A percentile compares a stretch with the other conserved stretches of the same genome.
phyloP scores from a whole-genome alignment of 1,140 invertebrate genomes.

The Bombyx mandarina region DNA sequence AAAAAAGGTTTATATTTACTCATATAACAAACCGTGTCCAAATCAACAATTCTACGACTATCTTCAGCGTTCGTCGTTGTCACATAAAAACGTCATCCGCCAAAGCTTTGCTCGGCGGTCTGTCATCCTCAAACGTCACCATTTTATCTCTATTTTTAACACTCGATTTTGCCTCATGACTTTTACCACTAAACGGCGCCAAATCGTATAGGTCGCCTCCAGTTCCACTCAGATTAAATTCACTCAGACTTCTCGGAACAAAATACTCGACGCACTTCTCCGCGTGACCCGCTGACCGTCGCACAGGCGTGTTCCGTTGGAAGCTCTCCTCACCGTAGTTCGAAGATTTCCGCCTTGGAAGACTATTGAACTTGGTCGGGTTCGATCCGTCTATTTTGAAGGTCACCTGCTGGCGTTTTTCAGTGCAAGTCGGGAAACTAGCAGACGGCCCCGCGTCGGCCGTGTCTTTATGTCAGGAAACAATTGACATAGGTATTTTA shows the following conservation, averaged over 20 bases:
- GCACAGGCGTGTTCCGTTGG: conserved; percentile 75
- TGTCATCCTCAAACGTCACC: conserved; percentile 86
- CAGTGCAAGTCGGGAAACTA: conserved; percentile 24
- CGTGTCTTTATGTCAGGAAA: conserved; percentile 76
- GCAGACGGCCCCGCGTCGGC: conserved; percentile 44
- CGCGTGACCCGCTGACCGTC: conserved; percentile 75
- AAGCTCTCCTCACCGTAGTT: conserved; percentile 67
- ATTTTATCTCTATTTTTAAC: conserved; percentile 75
- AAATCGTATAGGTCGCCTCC: conserved; percentile 47
- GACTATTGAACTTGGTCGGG: conserved; percentile 72
- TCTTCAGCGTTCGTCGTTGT: conserved; percentile 18
- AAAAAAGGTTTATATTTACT: conserved; percentile 41
- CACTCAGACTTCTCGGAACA: conserved; percentile 84
- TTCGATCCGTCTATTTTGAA: conserved; percentile 67
- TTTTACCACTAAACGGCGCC: conserved; percentile 30
- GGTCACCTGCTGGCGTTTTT: conserved; percentile 61
- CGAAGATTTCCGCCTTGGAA: conserved; percentile 73
- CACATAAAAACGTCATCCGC: conserved; percentile 66
- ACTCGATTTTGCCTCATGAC: neutral
- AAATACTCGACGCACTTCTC: conserved; percentile 84
- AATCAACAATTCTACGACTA: conserved; percentile 27
- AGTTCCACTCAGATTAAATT: conserved; percentile 78
- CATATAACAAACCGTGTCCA: conserved; percentile 53
- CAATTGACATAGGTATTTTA: conserved; percentile 73
- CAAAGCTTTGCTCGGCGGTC: conserved; percentile 23